Base-by-base conservation (phyloP, 2,888 invertebrate genomes). In the Conops quadrifasciatus region DNA sequence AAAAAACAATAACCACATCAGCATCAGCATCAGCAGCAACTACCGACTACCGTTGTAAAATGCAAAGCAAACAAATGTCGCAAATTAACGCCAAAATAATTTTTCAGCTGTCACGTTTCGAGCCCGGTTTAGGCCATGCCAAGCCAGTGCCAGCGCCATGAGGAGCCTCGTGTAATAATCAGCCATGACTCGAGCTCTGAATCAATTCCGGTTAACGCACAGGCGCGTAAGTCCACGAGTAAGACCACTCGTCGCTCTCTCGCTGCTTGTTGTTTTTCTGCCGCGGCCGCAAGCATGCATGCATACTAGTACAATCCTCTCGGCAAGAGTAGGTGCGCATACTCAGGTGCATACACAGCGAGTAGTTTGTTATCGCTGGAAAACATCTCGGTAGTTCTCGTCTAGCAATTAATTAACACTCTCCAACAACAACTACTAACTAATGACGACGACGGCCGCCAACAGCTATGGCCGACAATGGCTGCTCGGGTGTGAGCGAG, bases 31-130 rank as follows among this genome's bases (percentile, higher is more conserved):
- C n/a, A 49, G 49, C 49, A 49, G 3, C 7, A 49, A 49, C 49
- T 49, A 49, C 49, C 45, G 51, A 53, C 24, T 24, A 36, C 7
- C 45, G 16, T 45, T n/a, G 45, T 43, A 11, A 19, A 49, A 49
- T n/a, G 2, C 15, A 36, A 70, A 79, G 79, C 77, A 80, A 80
- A 79, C 79, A 78, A 80, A 79, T 79, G 80, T 79, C 77, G 77
- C 79, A 78, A 76, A 80, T 80, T 80, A 80, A 78, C 77, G 63
- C 63, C 78, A 75, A 75, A 76, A 77, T 76, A 78, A 79, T 79
- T 74, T 76, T 77, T 79, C 80, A 80, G 75, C 75, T 78, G 80
- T 80, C 80, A 80, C 80, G 80, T 80, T 28, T 21, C 51, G 26
- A 19, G 30, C 65, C 28, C 49, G 51, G 30, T 51, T 65, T 47